A percentile compares a stretch with the other conserved stretches of the same genome.
These are phyloP conservation scores for Diarsia rubi DNA, from an alignment of 2,888 invertebrate species.

Conservation along the genomic window DNA sequence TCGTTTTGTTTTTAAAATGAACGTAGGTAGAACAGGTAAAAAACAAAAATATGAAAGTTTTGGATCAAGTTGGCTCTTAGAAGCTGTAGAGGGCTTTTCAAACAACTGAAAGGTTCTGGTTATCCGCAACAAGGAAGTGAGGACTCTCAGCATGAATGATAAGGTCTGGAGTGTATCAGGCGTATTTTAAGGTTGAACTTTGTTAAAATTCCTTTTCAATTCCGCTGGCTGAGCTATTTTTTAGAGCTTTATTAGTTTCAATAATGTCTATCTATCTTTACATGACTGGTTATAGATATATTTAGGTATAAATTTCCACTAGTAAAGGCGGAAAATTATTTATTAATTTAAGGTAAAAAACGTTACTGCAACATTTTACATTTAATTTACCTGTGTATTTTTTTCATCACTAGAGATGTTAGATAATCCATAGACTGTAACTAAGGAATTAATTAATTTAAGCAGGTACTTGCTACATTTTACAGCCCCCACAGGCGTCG, in stretches of 20 bases:
- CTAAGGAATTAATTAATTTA: too few relatives aligned
- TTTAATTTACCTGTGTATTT: neutral
- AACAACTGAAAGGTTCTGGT: slow-evolving; percentile 6
- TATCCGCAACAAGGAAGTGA: slow-evolving; percentile 11
- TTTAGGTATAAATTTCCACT: neutral
- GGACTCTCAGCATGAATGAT: slow-evolving; percentile 4
- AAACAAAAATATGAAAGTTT: neutral
- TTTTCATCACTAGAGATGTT: too few relatives aligned
- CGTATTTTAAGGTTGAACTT: too few relatives aligned
- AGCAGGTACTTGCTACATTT: too few relatives aligned
- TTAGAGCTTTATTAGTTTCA: neutral
- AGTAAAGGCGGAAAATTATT: neutral
- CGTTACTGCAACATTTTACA: neutral
- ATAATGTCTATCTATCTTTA: neutral
- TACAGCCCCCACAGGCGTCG: too few relatives aligned
- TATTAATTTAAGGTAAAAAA: neutral
- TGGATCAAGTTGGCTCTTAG: neutral
- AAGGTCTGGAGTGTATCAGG: neutral
- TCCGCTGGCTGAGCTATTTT: neutral
- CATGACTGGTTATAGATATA: neutral
- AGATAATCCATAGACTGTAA: neutral
- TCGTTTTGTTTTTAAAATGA: neutral
- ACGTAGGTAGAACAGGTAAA: neutral
- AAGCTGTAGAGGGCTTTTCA: neutral
- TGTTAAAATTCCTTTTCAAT: neutral